Evolutionary conservation across 2,888 invertebrate species (phyloP), one percentile per base, ranked within the genome.

Genomic region (Nowickia ferox): DNA sequence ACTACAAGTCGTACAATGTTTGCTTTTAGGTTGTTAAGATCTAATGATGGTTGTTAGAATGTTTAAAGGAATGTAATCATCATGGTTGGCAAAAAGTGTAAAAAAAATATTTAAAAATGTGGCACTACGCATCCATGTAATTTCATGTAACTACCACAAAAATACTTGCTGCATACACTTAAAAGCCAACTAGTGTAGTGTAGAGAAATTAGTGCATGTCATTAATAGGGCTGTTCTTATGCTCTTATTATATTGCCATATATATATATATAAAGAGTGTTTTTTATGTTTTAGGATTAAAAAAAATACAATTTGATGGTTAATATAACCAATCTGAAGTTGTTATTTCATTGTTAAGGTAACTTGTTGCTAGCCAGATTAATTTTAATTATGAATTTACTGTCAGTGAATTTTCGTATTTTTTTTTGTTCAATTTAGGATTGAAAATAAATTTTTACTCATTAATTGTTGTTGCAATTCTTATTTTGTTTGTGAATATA

Each of bases 41-140:
- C 53, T 75, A 68, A 44, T 46, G 68, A 63, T 59, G 74, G 66
- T 51, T 59, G 61, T 74, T 59, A 51, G 17, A 46, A 81, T 75
- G 57, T 79, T 75, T 82, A 82, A 86, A 86, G 78, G 78, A 82
- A 79, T 79, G 57, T 66, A 72, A 82, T 75, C 71, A 44, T 69
- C 53, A 63, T 48, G 44, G 55, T 42, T 44, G 38, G 30, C 19
- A 61, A 75, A 79, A 76, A 17, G 19, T 9, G 22, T 13, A 51
- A 53, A 53, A 57, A 30, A 69, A 57, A 69, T n/a, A n/a, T 48
- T 46, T 57, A 46, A 63, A 78, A 85, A 72, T 81, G 66, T 72
- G 44, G 57, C 55, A 53, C 78, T 46, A 69, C 53, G 40, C 51
- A 59, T 71, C 51, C 48, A 72, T 46, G n/a, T 30, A 48, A 63